These are phyloP conservation scores for Columbina picui DNA, from an alignment of 2,113 vertebrate species.

Conservation along the genomic window DNA sequence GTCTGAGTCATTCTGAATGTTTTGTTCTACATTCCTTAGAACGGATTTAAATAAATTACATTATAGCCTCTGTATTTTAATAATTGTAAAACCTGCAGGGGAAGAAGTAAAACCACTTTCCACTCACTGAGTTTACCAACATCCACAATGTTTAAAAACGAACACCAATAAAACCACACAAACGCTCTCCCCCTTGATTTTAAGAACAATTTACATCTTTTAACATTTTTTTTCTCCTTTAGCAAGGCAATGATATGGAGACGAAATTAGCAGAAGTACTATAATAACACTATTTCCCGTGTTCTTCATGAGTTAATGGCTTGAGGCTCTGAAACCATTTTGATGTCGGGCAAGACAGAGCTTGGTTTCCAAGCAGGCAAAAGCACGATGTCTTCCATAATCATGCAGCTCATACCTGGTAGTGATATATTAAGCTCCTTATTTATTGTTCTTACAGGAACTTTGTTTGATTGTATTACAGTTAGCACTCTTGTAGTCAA, in stretches of 20 bases:
- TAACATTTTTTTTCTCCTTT: not conserved
- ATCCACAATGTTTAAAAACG: not conserved
- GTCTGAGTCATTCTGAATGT: not conserved
- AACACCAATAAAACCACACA: not conserved
- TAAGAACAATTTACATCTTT: not conserved
- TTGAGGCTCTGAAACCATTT: not conserved
- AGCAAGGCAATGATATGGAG: not conserved
- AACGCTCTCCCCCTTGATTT: not conserved
- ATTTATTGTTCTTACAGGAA: not conserved
- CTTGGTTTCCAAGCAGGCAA: not conserved
- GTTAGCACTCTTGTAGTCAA: not conserved
- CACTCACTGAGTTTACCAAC: not conserved
- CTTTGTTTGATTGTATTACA: not conserved
- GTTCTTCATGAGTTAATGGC: not conserved
- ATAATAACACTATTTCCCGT: not conserved
- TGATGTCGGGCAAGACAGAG: not conserved
- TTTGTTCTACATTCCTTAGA: not conserved
- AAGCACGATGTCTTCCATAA: not conserved
- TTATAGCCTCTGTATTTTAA: not conserved
- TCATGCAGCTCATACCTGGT: not conserved
- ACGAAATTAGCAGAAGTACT: not conserved
- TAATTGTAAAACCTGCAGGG: not conserved
- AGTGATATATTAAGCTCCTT: not conserved
- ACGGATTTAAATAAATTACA: not conserved
- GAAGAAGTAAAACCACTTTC: not conserved